Percentiles rank a stretch among this genome's conserved stretches.
Evolutionary conservation across 2,888 invertebrate species (phyloP).

Genomic region (Nebria salina): DNA sequence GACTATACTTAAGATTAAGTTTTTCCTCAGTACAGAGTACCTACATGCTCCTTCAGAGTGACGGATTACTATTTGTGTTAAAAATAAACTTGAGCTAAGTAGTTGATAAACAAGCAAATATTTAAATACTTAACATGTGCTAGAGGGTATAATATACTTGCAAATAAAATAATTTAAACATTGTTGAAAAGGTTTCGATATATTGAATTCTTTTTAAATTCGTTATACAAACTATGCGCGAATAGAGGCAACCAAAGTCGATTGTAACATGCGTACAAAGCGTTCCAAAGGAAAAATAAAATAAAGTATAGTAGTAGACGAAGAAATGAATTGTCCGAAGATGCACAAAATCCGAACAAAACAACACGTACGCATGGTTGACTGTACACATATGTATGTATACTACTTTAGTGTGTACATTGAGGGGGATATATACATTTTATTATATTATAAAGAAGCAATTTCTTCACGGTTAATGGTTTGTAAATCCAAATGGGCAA

Average conservation of each 20-base stretch:
- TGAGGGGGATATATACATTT: conserved; percentile 57
- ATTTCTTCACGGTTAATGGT: conserved; percentile 64
- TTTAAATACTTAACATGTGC: neutral
- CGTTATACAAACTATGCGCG: conserved; percentile 19
- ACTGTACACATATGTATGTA: conserved; percentile 28
- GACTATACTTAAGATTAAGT: no score
- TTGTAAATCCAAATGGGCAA: conserved; percentile 58
- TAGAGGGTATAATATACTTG: neutral
- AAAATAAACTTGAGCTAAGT: neutral
- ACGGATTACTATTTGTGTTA: neutral
- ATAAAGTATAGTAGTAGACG: neutral
- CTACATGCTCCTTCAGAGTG: no score
- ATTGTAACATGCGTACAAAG: conserved; percentile 35
- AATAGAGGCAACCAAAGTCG: conserved; percentile 34
- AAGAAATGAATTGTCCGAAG: conserved; percentile 11
- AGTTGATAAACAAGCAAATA: conserved; percentile 4
- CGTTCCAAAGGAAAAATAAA: conserved; percentile 8
- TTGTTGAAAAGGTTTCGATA: neutral
- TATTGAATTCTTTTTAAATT: conserved; percentile 5
- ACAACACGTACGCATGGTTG: conserved; percentile 36
- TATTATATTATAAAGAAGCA: conserved; percentile 64
- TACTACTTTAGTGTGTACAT: conserved; percentile 30
- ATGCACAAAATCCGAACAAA: conserved; percentile 34
- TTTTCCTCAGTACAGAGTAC: no score
- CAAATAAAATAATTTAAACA: conserved; percentile 22